A percentile compares a stretch with the other conserved stretches of the same genome.
These are phyloP conservation scores for Bufo gargarizans DNA, from an alignment of 2,113 vertebrate species.

Conservation along the genomic window DNA sequence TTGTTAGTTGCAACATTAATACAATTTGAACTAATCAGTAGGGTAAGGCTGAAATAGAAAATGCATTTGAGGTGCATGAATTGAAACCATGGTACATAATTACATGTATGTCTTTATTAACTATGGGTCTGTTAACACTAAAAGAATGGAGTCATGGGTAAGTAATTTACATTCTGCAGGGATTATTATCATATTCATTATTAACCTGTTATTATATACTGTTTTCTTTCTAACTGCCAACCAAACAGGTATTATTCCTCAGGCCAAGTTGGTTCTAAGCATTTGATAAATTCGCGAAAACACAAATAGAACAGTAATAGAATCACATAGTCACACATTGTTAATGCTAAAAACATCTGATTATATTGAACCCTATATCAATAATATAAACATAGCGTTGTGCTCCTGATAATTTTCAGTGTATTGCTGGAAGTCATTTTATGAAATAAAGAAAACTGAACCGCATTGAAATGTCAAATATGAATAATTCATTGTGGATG, in stretches of 20 bases:
- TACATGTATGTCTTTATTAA: not conserved
- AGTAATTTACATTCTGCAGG: not conserved
- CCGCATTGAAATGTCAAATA: not conserved
- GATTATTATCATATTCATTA: slow-evolving; percentile 45
- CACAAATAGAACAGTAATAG: slow-evolving; percentile 37
- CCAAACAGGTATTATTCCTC: slow-evolving; percentile 22
- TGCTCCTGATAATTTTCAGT: not conserved
- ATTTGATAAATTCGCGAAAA: slow-evolving; percentile 5
- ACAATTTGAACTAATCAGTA: not conserved
- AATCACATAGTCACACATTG: not conserved
- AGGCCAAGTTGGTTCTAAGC: slow-evolving; percentile 16
- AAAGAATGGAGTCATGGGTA: not conserved
- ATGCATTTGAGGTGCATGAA: not conserved
- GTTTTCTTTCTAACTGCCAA: slow-evolving; percentile 17
- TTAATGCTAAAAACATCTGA: not conserved
- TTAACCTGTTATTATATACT: slow-evolving; percentile 35
- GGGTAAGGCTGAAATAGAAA: not conserved
- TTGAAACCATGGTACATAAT: not conserved
- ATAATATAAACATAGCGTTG: not conserved
- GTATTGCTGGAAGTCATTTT: not conserved
- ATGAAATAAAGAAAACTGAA: not conserved
- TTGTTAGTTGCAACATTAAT: not conserved
- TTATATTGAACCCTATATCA: not conserved
- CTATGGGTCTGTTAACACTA: not conserved
- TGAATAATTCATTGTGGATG: not conserved